Percentiles rank a stretch among this genome's conserved stretches.
phyloP scores from a whole-genome alignment of 1,140 invertebrate species.

The Trinorchestia longiramus region DNA sequence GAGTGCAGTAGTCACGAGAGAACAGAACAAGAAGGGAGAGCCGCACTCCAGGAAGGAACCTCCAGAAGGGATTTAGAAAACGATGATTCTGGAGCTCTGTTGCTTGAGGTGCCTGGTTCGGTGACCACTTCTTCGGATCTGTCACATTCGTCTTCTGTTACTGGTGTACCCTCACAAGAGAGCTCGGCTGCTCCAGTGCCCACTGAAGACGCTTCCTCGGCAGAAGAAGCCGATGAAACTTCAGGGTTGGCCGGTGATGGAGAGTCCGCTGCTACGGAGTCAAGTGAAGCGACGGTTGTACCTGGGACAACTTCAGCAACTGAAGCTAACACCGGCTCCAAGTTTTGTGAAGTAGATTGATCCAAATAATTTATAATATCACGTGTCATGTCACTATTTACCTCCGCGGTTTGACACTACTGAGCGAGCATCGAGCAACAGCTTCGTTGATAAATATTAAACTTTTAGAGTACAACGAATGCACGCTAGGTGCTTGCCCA shows the following conservation, averaged over 20 bases:
- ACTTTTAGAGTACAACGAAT: slow-evolving; percentile 45
- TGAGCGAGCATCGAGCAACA: neutral
- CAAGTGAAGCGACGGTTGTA: neutral
- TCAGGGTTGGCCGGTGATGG: neutral
- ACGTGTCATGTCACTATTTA: neutral
- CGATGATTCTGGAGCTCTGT: neutral
- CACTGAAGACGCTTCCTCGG: neutral
- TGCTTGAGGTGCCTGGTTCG: neutral
- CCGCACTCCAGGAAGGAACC: neutral
- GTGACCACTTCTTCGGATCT: neutral
- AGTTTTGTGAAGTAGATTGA: slow-evolving; percentile 15
- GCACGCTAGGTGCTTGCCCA: neutral
- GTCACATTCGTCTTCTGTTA: neutral
- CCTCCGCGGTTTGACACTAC: neutral
- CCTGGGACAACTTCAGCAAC: neutral
- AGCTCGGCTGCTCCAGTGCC: neutral
- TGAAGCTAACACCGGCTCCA: neutral
- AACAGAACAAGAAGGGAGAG: neutral
- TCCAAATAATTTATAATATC: neutral
- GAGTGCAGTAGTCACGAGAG: neutral
- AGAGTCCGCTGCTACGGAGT: neutral
- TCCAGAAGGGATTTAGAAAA: neutral
- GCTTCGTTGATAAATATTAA: neutral
- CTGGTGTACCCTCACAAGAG: neutral
- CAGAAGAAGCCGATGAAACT: slow-evolving; percentile 16